These are phyloP conservation scores for Haplochromis vanheusdeni DNA, from an alignment of 2,113 vertebrate genomes.

Conservation along the genomic window DNA sequence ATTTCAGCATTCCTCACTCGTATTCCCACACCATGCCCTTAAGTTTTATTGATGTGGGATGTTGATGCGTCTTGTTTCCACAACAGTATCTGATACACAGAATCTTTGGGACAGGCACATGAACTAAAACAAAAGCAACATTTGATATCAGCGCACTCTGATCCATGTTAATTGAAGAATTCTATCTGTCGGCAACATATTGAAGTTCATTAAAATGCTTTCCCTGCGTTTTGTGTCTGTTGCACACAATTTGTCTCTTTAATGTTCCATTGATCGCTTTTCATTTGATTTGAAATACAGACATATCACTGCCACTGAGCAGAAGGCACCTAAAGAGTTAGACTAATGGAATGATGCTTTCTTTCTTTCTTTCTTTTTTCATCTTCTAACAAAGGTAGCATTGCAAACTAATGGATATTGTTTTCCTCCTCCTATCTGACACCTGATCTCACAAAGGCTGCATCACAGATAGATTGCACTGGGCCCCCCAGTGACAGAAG, in stretches of 20 bases:
- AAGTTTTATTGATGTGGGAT: not conserved
- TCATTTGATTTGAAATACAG: conserved; percentile 63
- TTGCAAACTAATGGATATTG: conserved; percentile 67
- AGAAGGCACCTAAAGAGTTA: conserved; percentile 58
- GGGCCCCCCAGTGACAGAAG: conserved; percentile 49
- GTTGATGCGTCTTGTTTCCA: not conserved
- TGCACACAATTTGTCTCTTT: conserved; percentile 49
- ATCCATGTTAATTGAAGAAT: conserved; percentile 59
- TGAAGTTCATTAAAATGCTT: conserved; percentile 57
- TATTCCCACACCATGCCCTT: not conserved
- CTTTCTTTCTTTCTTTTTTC: not conserved
- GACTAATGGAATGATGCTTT: conserved; percentile 50
- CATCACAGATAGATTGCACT: conserved; percentile 58
- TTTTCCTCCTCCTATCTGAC: conserved; percentile 62
- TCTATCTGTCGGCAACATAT: conserved; percentile 22
- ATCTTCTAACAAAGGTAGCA: conserved; percentile 54
- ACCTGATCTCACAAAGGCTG: conserved; percentile 61
- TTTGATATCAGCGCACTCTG: conserved; percentile 14
- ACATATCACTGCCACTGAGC: conserved; percentile 27
- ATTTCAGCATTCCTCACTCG: not conserved
- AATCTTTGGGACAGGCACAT: not conserved
- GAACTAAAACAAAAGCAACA: conserved; percentile 17
- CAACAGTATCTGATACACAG: not conserved
- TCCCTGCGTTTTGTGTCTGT: conserved; percentile 36
- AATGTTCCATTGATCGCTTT: conserved; percentile 64